Conservation (phyloP, 2,113 vertebrate species). For the Calcarius ornatus region DNA sequence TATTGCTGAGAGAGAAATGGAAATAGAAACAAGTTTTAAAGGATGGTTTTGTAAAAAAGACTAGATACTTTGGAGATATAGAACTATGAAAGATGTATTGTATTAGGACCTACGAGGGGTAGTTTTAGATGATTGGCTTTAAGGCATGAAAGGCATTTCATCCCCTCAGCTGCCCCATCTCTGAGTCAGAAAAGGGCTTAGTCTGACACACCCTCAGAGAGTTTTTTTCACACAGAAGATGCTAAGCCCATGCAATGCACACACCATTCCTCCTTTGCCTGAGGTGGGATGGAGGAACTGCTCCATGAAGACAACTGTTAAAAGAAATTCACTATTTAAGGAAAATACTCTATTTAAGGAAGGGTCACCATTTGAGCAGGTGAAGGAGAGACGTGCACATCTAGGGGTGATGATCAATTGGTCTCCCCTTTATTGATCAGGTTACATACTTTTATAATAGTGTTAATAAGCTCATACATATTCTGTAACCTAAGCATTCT, state of each 20-base stretch:
- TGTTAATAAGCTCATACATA: too few relatives aligned
- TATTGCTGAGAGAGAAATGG: neutral
- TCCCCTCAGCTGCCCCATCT: neutral
- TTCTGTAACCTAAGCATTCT: too few relatives aligned
- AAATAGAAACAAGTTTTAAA: neutral
- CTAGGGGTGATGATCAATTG: too few relatives aligned
- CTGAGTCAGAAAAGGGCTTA: neutral
- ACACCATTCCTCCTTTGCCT: neutral
- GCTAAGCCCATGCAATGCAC: neutral
- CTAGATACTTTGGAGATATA: neutral
- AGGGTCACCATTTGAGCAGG: too few relatives aligned
- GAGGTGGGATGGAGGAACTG: neutral
- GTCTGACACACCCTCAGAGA: neutral
- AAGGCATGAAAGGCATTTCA: neutral
- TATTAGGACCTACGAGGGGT: neutral
- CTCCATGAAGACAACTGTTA: fast-evolving
- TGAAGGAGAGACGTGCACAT: too few relatives aligned
- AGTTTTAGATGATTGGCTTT: neutral
- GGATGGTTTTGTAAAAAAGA: neutral
- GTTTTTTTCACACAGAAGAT: neutral
- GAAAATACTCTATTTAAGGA: too few relatives aligned
- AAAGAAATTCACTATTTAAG: too few relatives aligned
- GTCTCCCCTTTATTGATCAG: too few relatives aligned
- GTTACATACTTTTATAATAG: too few relatives aligned
- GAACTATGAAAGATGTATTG: neutral